These are phyloP conservation scores for Lucifuga dentata DNA, from an alignment of 2,113 vertebrate species.

Conservation along the genomic window DNA sequence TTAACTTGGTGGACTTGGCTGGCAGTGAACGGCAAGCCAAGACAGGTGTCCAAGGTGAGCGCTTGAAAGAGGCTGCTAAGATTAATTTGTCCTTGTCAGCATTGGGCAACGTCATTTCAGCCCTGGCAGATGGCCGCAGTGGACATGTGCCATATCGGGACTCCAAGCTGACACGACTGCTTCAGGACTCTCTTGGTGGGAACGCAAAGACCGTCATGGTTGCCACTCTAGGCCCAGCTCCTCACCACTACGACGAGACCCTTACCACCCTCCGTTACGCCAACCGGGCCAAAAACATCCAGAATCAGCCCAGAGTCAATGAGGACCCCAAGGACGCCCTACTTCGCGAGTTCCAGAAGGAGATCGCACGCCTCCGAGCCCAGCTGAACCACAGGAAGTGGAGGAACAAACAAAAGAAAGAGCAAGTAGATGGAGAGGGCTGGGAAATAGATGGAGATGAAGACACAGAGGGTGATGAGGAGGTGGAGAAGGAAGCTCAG, in stretches of 20 bases:
- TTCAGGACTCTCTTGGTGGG: constrained; percentile 96
- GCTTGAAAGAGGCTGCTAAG: constrained; percentile 96
- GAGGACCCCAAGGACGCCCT: constrained; percentile 98
- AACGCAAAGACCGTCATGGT: constrained; percentile 99
- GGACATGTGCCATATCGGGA: constrained; percentile 96
- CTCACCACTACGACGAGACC: constrained; percentile 94
- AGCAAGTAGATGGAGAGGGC: constrained; percentile 83
- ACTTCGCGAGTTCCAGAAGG: constrained; percentile 94
- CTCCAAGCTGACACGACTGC: constrained; percentile 96
- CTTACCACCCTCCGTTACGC: constrained; percentile 95
- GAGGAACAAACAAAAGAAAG: constrained; percentile 87
- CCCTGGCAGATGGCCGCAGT: constrained; percentile 92
- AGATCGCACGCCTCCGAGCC: constrained; percentile 92
- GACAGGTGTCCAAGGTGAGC: constrained; percentile 88
- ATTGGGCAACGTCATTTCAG: constrained; percentile 95
- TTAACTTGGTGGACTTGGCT: constrained; percentile 96
- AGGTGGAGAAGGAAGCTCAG: constrained; percentile 84
- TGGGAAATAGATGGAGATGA: constrained; percentile 62
- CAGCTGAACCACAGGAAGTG: constrained; percentile 90
- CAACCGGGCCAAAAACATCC: constrained; percentile 98
- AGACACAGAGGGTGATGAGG: constrained; percentile 79
- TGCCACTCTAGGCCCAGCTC: constrained; percentile 92
- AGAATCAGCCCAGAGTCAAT: constrained; percentile 95
- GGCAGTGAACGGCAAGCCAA: constrained; percentile 96
- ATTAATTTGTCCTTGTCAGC: constrained; percentile 98